Base-by-base conservation (phyloP, 1,140 invertebrate genomes). In the Pseudomyrmex sp. region DNA sequence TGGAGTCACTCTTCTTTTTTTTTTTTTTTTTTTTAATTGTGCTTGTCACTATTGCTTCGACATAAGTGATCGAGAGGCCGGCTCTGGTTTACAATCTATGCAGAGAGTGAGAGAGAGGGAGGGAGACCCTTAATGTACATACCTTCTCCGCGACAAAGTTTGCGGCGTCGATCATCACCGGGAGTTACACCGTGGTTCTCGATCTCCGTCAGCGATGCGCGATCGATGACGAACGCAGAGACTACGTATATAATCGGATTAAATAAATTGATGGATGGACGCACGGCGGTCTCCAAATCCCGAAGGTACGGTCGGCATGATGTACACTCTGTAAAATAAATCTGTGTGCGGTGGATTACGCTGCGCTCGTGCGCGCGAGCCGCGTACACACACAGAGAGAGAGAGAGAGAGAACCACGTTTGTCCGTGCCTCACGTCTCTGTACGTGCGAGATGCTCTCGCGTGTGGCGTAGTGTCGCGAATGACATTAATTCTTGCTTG, bases 191-290 rank as follows among this genome's bases (percentile, higher is more conserved):
- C 58, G 61, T 50, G 46, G 50, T 61, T 72, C 52, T 77, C 87
- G 72, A 85, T 88, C 77, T 70, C 63, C 80, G 83, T 85, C 82
- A 82, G 56, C 48, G 80, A 86, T 86, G 82, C 70, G 84, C 83
- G 82, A 88, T 90, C 87, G 87, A 92, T 92, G 90, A 91, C 88
- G 91, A 91, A 91, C 86, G 88, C 84, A 88, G 54, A 86, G 89
- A 87, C 87, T 91, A 90, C 85, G 76, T 68, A 89, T 35, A 35
- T 92, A 92, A 92, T 92, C 91, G 90, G 91, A 92, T 92, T 88
- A 92, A 92, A 92, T 91, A 90, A 92, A 92, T 92, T 91, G 92
- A 92, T 91, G 86, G 90, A 92, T 91, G 90, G 87, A 89, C 88
- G 82, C 66, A 85, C 74, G 23, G 88, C 35, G 85, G 91, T 89